Evolutionary conservation across 2,113 vertebrate genomes (phyloP), one percentile per base, ranked within the genome.

Genomic region (Bufo bufo): DNA sequence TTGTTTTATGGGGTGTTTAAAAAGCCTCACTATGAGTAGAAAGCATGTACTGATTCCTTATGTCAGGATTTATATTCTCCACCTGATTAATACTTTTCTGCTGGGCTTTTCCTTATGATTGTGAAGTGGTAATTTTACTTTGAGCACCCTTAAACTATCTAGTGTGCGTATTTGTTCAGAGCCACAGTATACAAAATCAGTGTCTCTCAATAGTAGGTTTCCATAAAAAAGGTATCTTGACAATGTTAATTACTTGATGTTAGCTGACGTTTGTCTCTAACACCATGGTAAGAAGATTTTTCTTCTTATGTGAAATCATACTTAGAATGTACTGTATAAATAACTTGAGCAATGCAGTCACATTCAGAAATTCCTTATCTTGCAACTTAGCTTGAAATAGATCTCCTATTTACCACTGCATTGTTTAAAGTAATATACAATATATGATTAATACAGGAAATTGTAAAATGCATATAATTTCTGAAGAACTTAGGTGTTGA

Each of bases 1-100:
- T 52, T 52, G 52, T 5, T 52, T 52, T 52, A 52, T 52, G 5
- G 2, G 52, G 5, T 91, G 47, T 90, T 90, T 90, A 71, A 92
- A 90, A 92, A 93, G 86, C 86, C 91, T 85, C 85, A 58, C 75
- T 89, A 33, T 89, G 90, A 92, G 89, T 91, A 92, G 86, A 0
- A 66, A 91, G 86, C 10, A 58, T 54, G 13, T 58, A 58, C 8
- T 58, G 56, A 58, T 58, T 58, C 56, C 0, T 90, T 80, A 23
- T 90, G 85, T 93, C 92, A 93, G 91, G 89, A 92, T 90, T 92
- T 89, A 92, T 92, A 85, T 10, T 11, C 82, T 91, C 11, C 84
- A 3, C 66, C 91, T 93, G 91, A 92, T 84, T 91, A 89, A 91
- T 93, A 82, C 87, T 87, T 87, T 89, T 59, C 61, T 85, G 56